Percentiles rank a stretch among this genome's conserved stretches.
phyloP scores from a whole-genome alignment of 2,113 vertebrate species.

The Platichthys stellatus region DNA sequence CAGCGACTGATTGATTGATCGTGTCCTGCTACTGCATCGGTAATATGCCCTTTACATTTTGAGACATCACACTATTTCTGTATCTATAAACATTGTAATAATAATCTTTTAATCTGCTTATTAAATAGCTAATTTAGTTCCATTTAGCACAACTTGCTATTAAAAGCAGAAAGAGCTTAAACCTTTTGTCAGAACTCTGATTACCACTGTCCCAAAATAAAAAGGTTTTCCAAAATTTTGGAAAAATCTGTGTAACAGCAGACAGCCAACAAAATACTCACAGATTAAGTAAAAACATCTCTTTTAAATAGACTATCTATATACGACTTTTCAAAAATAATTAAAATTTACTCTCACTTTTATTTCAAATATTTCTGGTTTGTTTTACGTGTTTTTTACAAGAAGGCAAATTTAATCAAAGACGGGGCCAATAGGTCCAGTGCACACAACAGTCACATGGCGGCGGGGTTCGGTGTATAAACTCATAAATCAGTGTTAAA shows the following conservation, averaged over 20 bases:
- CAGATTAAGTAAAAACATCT: conserved; percentile 53
- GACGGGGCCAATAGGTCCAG: conserved; percentile 61
- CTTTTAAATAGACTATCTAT: conserved; percentile 54
- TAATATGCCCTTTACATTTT: conserved; percentile 22
- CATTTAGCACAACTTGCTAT: not conserved
- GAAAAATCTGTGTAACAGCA: conserved; percentile 39
- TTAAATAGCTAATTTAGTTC: not conserved
- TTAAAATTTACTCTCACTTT: conserved; percentile 31
- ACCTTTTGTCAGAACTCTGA: conserved; percentile 12
- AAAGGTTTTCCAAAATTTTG: conserved; percentile 32
- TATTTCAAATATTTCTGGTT: not conserved
- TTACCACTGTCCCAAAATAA: conserved; percentile 30
- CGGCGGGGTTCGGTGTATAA: not conserved
- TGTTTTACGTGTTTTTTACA: conserved; percentile 31
- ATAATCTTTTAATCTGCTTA: conserved; percentile 7
- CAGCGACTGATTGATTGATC: conserved; percentile 23
- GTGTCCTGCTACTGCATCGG: conserved; percentile 7
- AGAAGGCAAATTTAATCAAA: conserved; percentile 73
- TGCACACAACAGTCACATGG: conserved; percentile 69
- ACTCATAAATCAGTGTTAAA: conserved; percentile 40
- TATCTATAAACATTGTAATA: not conserved
- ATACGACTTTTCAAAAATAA: conserved; percentile 71
- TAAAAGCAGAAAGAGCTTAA: conserved; percentile 23
- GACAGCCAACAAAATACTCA: conserved; percentile 57
- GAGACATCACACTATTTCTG: not conserved